phyloP scores from a whole-genome alignment of 2,113 vertebrate genomes.

The Ranitomeya imitator region DNA sequence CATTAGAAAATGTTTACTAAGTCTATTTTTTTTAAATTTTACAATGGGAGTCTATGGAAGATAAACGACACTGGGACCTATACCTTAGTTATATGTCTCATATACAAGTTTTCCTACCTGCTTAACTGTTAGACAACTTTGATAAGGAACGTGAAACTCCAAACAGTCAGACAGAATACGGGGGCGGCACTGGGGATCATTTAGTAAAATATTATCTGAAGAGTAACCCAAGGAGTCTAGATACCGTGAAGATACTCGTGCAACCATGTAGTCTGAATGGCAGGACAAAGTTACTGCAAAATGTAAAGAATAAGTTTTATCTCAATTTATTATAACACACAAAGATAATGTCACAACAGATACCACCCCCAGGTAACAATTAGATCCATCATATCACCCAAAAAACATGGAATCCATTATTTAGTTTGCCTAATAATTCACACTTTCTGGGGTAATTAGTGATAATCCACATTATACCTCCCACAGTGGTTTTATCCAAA shows the following conservation, averaged over 20 bases:
- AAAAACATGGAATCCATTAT: neutral
- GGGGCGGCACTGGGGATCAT: conserved; percentile 54
- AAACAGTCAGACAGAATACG: conserved; percentile 4
- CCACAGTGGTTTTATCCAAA: no score
- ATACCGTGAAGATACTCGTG: conserved; percentile 47
- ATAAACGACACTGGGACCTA: neutral
- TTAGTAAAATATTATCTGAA: conserved; percentile 36
- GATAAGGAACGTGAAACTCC: conserved; percentile 57
- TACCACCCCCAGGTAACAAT: neutral
- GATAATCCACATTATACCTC: no score
- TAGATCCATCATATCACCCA: neutral
- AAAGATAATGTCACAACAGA: neutral
- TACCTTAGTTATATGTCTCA: neutral
- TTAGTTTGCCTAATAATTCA: neutral
- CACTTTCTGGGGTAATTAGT: neutral
- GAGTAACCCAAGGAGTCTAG: conserved; percentile 50
- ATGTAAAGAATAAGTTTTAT: neutral
- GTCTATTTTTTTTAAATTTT: no score
- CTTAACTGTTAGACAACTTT: conserved; percentile 56
- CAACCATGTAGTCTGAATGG: conserved; percentile 56
- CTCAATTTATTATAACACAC: neutral
- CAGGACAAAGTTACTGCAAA: conserved; percentile 48
- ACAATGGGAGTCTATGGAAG: no score
- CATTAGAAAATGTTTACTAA: no score
- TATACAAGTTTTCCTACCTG: conserved; percentile 44